Conservation (phyloP, 1,140 invertebrate genomes). For the Ectropis grisescens region DNA sequence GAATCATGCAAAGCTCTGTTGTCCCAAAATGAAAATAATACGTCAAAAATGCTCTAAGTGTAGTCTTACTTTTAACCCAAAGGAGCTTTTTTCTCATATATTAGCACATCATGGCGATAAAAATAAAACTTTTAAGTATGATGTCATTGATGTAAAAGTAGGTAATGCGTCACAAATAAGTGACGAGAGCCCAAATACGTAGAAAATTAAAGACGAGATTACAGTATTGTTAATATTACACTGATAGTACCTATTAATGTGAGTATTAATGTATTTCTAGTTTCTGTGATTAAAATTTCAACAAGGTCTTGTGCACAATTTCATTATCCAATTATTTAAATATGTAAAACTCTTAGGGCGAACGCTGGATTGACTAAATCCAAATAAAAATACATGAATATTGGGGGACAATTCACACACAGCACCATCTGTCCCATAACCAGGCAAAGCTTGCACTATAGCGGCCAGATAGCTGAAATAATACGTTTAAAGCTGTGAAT, state of each 20-base stretch:
- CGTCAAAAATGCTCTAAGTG: slow-evolving; percentile 38
- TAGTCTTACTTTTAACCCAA: slow-evolving; percentile 27
- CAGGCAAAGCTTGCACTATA: too few species aligned
- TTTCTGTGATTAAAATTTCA: neutral
- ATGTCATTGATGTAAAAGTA: slow-evolving; percentile 13
- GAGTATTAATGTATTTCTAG: too few species aligned
- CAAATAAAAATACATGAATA: too few species aligned
- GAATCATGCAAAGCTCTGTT: slow-evolving; percentile 21
- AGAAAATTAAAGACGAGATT: too few species aligned
- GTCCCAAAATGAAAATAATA: slow-evolving; percentile 8
- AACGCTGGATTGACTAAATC: too few species aligned
- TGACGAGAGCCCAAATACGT: neutral
- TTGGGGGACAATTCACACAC: too few species aligned
- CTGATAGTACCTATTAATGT: neutral
- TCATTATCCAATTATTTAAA: too few species aligned
- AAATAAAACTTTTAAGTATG: slow-evolving; percentile 22
- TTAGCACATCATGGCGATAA: slow-evolving; percentile 33
- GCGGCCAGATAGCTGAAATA: too few species aligned
- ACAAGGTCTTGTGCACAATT: neutral
- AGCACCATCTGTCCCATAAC: too few species aligned
- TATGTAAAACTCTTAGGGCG: too few species aligned
- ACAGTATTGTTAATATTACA: too few species aligned
- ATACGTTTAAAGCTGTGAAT: too few species aligned
- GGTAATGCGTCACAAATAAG: neutral
- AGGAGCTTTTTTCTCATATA: slow-evolving; percentile 37